Conservation (phyloP, 2,888 invertebrate genomes). For the Pherbina coryleti region DNA sequence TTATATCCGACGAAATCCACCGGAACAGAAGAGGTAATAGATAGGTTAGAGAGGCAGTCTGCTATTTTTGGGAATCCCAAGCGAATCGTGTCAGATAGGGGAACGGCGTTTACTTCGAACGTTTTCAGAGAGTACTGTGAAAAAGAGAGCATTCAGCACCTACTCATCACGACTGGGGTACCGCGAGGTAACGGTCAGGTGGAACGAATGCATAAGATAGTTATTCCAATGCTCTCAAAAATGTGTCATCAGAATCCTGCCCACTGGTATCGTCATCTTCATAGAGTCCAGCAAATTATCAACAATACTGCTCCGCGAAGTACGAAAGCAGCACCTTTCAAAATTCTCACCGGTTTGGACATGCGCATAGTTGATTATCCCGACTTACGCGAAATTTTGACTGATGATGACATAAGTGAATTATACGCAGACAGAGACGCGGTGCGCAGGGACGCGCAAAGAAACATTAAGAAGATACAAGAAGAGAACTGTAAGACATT, state of each 20-base stretch:
- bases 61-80: no score
- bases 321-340: slow-evolving; percentile 33
- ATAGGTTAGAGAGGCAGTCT: no score
- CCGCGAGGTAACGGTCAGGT: slow-evolving; percentile 43
- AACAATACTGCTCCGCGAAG: slow-evolving; percentile 45
- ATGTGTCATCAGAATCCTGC: slow-evolving; percentile 38
- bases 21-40: no score
- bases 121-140: background rate
- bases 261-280: no score
- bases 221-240: slow-evolving; percentile 61
- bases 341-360: slow-evolving; percentile 34
- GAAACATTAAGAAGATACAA: slow-evolving; percentile 30
- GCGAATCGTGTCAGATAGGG: background rate
- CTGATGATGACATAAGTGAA: no score
- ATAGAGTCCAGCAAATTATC: slow-evolving; percentile 41
- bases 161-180: background rate
- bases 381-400: no score
- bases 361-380: no score
- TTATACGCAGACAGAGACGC: no score
- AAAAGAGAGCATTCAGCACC: background rate
- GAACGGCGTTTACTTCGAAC: background rate
- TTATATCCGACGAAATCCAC: no score
- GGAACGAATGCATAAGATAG: slow-evolving; percentile 49
- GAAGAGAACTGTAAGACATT: slow-evolving; percentile 21
- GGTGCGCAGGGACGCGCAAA: slow-evolving; percentile 19